These are phyloP conservation scores for Lepidothrix coronata DNA, from an alignment of 2,113 vertebrate species.

Conservation along the genomic window DNA sequence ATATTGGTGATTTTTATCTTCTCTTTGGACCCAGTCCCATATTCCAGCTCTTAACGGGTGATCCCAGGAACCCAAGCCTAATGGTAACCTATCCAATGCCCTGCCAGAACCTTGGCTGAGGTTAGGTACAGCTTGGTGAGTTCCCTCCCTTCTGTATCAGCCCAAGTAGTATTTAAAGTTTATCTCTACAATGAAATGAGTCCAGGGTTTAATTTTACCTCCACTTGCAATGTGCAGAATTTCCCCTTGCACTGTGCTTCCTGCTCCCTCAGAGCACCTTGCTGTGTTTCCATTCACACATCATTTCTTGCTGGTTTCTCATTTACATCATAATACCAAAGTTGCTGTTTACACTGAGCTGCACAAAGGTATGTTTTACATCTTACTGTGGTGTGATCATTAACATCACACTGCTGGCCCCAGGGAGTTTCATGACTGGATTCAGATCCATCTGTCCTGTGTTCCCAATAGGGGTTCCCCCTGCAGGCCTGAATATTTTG, in stretches of 20 bases:
- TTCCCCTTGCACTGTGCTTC: constrained; percentile 9
- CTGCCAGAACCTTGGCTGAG: neutral
- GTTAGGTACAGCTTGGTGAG: neutral
- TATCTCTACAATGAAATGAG: neutral
- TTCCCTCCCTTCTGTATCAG: neutral
- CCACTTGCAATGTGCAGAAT: neutral
- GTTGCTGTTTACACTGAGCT: constrained; percentile 63
- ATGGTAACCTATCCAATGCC: neutral
- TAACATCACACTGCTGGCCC: constrained; percentile 67
- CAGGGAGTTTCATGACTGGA: constrained; percentile 62
- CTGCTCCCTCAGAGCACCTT: constrained; percentile 32
- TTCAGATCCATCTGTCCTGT: constrained; percentile 69
- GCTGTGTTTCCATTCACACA: constrained; percentile 69
- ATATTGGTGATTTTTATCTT: neutral
- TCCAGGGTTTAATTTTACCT: neutral
- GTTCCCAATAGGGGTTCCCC: constrained; percentile 55
- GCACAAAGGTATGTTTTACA: constrained; percentile 69
- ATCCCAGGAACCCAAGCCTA: neutral
- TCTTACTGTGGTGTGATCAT: constrained; percentile 63
- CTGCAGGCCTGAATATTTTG: constrained; percentile 62
- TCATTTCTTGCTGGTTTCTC: constrained; percentile 64
- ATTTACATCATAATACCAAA: constrained; percentile 69
- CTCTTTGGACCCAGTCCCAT: neutral
- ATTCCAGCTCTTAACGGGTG: neutral
- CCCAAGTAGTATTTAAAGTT: neutral